Percentiles rank a stretch among this genome's conserved stretches.
These are phyloP conservation scores for Stictocephala bisonia DNA, from an alignment of 2,888 invertebrate genomes.

Conservation along the genomic window DNA sequence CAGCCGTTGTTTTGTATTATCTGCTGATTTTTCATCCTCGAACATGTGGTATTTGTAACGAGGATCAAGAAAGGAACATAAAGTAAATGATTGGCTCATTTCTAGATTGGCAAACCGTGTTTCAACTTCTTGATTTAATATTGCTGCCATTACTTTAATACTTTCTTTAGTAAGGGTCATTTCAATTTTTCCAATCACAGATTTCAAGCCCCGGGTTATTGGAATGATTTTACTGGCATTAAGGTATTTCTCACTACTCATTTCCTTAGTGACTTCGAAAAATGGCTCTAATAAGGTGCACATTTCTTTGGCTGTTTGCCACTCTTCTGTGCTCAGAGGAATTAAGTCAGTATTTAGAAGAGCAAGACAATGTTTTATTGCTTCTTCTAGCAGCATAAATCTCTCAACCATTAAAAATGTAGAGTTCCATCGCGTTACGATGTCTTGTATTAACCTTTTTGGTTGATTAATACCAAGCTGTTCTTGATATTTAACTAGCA, in stretches of 20 bases:
- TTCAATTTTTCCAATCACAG: not conserved
- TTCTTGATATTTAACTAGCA: conserved; percentile 12
- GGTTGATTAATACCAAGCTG: conserved; percentile 12
- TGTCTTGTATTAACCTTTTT: conserved; percentile 17
- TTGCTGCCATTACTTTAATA: too few relatives aligned
- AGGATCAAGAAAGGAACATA: too few relatives aligned
- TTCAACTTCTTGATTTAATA: too few relatives aligned
- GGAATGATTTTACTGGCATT: conserved; percentile 41
- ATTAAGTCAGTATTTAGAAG: conserved; percentile 28
- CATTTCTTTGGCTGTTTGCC: conserved; percentile 3
- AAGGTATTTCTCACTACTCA: conserved; percentile 46
- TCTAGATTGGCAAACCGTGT: too few relatives aligned
- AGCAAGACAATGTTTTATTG: conserved; percentile 49
- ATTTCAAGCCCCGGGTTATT: conserved; percentile 25
- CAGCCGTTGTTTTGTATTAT: too few relatives aligned
- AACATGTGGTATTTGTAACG: too few relatives aligned
- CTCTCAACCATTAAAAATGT: conserved; percentile 5
- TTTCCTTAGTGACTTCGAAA: conserved; percentile 40
- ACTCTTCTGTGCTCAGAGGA: not conserved
- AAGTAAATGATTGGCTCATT: too few relatives aligned
- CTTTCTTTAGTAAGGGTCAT: conserved; percentile 3
- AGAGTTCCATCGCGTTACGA: conserved; percentile 15
- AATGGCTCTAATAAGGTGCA: conserved; percentile 39
- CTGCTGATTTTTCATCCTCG: too few relatives aligned
- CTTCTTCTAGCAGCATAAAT: conserved; percentile 11